phyloP scores from a whole-genome alignment of 2,797 vertebrate genomes.

The Notamacropus eugenii region DNA sequence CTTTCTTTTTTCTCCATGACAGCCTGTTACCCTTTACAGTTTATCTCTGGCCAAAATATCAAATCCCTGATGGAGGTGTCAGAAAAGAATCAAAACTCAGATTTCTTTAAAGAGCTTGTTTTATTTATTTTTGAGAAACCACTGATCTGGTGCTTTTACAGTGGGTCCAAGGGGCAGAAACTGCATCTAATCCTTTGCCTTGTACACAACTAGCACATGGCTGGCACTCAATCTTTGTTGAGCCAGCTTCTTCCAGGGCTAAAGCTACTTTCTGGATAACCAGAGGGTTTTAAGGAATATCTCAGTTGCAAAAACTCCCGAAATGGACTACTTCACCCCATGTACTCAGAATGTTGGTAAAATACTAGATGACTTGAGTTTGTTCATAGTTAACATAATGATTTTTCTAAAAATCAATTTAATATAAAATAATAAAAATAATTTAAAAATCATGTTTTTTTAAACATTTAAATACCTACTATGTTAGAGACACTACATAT shows the following conservation, averaged over 20 bases:
- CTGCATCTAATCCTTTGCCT: conserved; percentile 3
- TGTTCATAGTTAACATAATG: not conserved
- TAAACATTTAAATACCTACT: not conserved
- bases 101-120: conserved; percentile 53
- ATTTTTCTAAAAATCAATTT: not conserved
- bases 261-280: not conserved
- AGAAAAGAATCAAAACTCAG: conserved; percentile 39
- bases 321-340: not conserved
- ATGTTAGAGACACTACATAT: not conserved
- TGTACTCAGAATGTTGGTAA: not conserved
- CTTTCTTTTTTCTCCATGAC: not conserved
- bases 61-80: conserved; percentile 16
- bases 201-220: not conserved
- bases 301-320: not conserved
- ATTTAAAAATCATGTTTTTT: not conserved
- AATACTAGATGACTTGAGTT: not conserved
- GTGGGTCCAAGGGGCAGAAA: not conserved
- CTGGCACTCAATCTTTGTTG: conserved; percentile 3
- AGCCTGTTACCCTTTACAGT: conserved; percentile 12
- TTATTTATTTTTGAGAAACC: conserved; percentile 53
- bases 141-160: conserved; percentile 26
- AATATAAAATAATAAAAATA: not conserved
- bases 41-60: conserved; percentile 29
- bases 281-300: not conserved
- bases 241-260: not conserved